phyloP scores from a whole-genome alignment of 2,113 vertebrate genomes.

The Pseudorasbora parva region DNA sequence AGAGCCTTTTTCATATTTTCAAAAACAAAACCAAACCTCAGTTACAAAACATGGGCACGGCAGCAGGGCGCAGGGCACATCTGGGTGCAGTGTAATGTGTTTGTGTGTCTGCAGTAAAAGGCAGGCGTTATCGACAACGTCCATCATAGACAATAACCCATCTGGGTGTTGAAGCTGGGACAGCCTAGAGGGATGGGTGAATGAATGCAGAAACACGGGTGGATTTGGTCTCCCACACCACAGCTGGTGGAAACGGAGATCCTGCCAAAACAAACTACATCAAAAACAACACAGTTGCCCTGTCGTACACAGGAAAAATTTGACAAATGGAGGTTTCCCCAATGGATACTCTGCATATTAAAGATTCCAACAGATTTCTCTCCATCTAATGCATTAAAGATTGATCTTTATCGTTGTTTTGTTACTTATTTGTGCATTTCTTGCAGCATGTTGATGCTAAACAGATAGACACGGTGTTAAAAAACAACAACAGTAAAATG shows the following conservation, averaged over 20 bases:
- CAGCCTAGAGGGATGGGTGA: slow-evolving; percentile 5
- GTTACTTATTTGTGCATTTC: not conserved
- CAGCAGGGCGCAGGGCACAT: slow-evolving; percentile 18
- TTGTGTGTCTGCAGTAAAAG: slow-evolving; percentile 6
- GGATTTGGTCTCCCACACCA: slow-evolving; percentile 12
- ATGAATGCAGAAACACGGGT: slow-evolving; percentile 10
- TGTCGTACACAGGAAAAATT: not conserved
- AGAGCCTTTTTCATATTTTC: slow-evolving; percentile 9
- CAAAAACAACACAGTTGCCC: slow-evolving; percentile 32
- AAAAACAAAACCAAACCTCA: slow-evolving; percentile 10
- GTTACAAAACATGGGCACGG: slow-evolving; percentile 58
- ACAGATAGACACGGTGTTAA: no score
- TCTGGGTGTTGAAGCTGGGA: slow-evolving; percentile 37
- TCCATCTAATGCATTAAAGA: not conserved
- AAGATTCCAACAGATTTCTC: not conserved
- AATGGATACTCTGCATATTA: not conserved
- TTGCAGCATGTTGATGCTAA: not conserved
- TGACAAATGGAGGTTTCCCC: not conserved
- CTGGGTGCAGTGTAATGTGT: slow-evolving; percentile 8
- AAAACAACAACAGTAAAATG: no score
- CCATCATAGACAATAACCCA: slow-evolving; percentile 34
- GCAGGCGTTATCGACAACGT: slow-evolving; percentile 35
- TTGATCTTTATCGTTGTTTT: not conserved
- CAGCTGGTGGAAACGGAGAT: slow-evolving; percentile 12
- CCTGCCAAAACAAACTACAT: slow-evolving; percentile 27